phyloP scores from a whole-genome alignment of 1,140 invertebrate genomes.

The Pissodes strobi region DNA sequence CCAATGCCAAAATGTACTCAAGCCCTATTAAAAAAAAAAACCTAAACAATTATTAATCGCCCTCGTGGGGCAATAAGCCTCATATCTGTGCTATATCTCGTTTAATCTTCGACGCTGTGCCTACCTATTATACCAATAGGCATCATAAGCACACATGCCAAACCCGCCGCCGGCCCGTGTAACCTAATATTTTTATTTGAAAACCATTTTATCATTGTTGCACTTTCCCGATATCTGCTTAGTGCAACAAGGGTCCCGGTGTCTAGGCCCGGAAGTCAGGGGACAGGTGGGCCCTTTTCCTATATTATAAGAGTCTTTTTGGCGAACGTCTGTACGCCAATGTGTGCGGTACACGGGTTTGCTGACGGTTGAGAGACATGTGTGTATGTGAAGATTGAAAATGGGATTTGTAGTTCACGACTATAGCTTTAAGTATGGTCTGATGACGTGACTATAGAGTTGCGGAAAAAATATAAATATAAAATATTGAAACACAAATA shows the following conservation, averaged over 20 bases:
- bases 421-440: too few species aligned
- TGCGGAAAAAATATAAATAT: too few species aligned
- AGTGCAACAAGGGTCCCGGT: neutral
- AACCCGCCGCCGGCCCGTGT: neutral
- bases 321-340: too few species aligned
- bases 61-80: neutral
- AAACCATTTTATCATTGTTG: conserved; percentile 23
- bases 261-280: conserved; percentile 1
- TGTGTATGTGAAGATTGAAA: too few species aligned
- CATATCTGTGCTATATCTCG: conserved; percentile 2
- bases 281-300: conserved; percentile 1
- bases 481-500: too few species aligned
- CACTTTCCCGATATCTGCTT: neutral
- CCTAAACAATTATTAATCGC: neutral
- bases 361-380: too few species aligned
- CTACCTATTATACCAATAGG: neutral
- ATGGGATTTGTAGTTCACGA: too few species aligned
- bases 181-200: conserved; percentile 24
- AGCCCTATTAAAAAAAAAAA: too few species aligned
- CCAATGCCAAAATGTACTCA: too few species aligned
- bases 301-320: neutral
- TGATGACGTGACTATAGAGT: too few species aligned
- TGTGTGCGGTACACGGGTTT: too few species aligned
- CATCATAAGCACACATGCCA: neutral
- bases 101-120: neutral